Base-by-base conservation (phyloP, 2,797 vertebrate genomes). In the Danionella dracula region DNA sequence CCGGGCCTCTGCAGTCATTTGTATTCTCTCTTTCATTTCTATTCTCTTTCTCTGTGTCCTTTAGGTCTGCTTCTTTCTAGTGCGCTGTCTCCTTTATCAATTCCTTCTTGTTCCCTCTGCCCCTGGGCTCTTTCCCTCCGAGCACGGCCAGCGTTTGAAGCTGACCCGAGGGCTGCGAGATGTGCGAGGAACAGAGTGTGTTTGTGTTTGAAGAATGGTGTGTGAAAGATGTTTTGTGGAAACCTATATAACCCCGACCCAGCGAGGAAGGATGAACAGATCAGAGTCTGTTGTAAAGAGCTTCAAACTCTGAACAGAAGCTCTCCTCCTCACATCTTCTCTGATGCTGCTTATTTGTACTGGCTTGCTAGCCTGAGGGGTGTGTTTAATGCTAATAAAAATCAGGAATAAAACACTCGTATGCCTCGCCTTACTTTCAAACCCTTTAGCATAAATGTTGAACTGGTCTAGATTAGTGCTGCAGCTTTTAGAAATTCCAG, bases 91-190 rank as follows among this genome's bases (percentile, higher is more conserved):
- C 29, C 48, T 66, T 31, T 34, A 59, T 65, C 37, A 65, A 45
- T 37, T 59, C 55, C 46, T 65, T 51, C 68, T 56, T 56, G 53
- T 65, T 45, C 37, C 27, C 20, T 35, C 53, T 45, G 54, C 23
- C 68, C 53, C 29, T 4, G 48, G 54, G 21, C 23, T 54, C 32
- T 64, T 69, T 53, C 34, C 40, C 19, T 41, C 58, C 34, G 31
- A 23, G 65, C 38, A 20, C 34, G 55, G 9, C 10, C 23, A 6
- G 37, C 53, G 57, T 62, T 67, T 74, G 50, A 70, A 51, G 51
- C 12, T 42, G 19, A 64, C 35, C 27, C 50, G 38, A 49, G 41
- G n/a, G n/a, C n/a, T n/a, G n/a, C n/a, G n/a, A n/a, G n/a, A n/a
- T n/a, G 58, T 19, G 34, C 23, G 54, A 23, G 20, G 57, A 35